A percentile compares a stretch with the other conserved stretches of the same genome.
phyloP scores from a whole-genome alignment of 2,888 invertebrate species.

The Amphipoea oculea region DNA sequence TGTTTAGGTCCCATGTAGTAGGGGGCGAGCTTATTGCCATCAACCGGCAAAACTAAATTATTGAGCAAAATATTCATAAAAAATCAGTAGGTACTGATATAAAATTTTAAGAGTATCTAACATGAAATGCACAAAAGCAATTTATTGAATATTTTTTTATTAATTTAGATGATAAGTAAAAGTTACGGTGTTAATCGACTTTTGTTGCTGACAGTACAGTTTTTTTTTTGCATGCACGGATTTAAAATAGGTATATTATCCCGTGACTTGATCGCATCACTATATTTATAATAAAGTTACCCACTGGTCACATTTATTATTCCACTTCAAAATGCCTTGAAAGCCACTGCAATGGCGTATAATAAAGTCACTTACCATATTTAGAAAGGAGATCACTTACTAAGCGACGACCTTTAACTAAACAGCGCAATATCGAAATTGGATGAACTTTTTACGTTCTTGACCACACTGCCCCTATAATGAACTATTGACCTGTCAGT shows the following conservation, averaged over 20 bases:
- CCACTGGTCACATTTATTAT: background rate
- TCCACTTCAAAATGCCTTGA: background rate
- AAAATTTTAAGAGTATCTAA: no score
- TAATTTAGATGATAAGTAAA: background rate
- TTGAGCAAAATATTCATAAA: no score
- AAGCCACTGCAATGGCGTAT: background rate
- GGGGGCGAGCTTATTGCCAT: no score
- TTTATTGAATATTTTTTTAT: no score
- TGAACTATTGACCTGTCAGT: conserved; percentile 8
- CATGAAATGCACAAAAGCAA: background rate
- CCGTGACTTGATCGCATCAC: background rate
- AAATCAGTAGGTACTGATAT: no score
- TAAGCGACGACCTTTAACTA: conserved; percentile 1
- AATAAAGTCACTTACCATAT: background rate
- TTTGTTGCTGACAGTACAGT: background rate
- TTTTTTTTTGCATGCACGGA: background rate
- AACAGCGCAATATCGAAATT: conserved; percentile 8
- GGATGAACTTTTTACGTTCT: conserved; percentile 4
- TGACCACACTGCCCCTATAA: conserved; percentile 7
- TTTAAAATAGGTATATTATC: background rate
- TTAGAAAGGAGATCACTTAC: conserved; percentile 20
- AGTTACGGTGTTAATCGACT: background rate
- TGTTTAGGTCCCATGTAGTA: no score
- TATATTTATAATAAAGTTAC: background rate
- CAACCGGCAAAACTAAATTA: no score